These are phyloP conservation scores for Carassius carassius DNA, from an alignment of 2,113 vertebrate genomes.

Conservation along the genomic window DNA sequence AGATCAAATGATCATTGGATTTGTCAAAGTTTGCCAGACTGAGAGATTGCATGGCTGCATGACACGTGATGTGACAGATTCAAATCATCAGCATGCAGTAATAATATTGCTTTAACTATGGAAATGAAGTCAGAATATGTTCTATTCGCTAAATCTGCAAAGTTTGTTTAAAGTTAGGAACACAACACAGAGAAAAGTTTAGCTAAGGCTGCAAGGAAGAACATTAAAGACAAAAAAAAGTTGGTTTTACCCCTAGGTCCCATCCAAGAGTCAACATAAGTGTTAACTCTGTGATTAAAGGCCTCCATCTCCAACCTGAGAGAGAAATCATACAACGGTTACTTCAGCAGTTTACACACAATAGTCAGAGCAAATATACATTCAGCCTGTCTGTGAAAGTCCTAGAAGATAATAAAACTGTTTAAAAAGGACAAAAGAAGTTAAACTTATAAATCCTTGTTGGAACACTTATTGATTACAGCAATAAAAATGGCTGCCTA, in stretches of 20 bases:
- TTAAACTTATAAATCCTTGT: not conserved
- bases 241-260: slow-evolving; percentile 89
- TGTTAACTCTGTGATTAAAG: slow-evolving; percentile 86
- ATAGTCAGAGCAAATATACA: not conserved
- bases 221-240: not conserved
- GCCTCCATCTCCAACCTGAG: slow-evolving; percentile 85
- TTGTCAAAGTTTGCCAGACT: not conserved
- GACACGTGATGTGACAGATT: not conserved
- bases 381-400: not conserved
- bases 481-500: not conserved
- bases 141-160: not conserved
- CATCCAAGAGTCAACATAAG: slow-evolving; percentile 86
- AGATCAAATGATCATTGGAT: not conserved
- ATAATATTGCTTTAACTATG: not conserved
- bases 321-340: slow-evolving; percentile 45
- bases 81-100: not conserved
- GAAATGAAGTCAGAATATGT: not conserved
- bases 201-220: not conserved
- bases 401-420: not conserved
- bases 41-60: not conserved
- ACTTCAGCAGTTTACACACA: not conserved
- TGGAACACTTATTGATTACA: not conserved
- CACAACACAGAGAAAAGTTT: not conserved
- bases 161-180: not conserved
- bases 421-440: not conserved